phyloP scores from a whole-genome alignment of 2,797 vertebrate genomes.

The Linurgus olivaceus region DNA sequence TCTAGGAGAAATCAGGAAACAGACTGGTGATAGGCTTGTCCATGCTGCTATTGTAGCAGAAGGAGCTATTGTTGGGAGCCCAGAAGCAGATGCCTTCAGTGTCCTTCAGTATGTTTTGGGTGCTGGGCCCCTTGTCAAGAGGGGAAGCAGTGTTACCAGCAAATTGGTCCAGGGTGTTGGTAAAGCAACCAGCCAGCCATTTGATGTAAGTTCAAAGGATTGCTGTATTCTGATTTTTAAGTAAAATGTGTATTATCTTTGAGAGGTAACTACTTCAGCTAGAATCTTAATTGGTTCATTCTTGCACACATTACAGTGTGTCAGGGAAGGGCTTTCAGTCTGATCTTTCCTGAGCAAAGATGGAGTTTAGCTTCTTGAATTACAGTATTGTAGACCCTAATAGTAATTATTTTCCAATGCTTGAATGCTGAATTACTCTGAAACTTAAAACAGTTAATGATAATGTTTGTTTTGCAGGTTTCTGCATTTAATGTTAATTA shows the following conservation, averaged over 20 bases:
- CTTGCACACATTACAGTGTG: neutral
- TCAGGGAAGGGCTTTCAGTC: neutral
- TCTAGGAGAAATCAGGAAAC: constrained; percentile 86
- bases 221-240: neutral
- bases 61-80: constrained; percentile 76
- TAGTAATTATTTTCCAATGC: neutral
- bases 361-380: neutral
- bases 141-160: constrained; percentile 81
- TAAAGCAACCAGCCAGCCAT: constrained; percentile 84
- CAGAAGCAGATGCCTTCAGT: constrained; percentile 85
- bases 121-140: constrained; percentile 88
- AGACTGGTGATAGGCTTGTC: constrained; percentile 78
- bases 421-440: neutral
- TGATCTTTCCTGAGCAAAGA: neutral
- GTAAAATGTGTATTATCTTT: neutral
- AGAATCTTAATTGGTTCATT: neutral
- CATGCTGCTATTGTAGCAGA: constrained; percentile 88
- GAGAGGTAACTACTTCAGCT: neutral
- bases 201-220: constrained; percentile 83
- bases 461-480: constrained; percentile 77
- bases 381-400: neutral
- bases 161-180: constrained; percentile 82
- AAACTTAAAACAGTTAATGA: neutral
- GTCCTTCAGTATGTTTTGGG: constrained; percentile 92
- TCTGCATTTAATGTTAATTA: constrained; percentile 89